Evolutionary conservation across 2,797 vertebrate genomes (phyloP).

Genomic region (Falco concolor): DNA sequence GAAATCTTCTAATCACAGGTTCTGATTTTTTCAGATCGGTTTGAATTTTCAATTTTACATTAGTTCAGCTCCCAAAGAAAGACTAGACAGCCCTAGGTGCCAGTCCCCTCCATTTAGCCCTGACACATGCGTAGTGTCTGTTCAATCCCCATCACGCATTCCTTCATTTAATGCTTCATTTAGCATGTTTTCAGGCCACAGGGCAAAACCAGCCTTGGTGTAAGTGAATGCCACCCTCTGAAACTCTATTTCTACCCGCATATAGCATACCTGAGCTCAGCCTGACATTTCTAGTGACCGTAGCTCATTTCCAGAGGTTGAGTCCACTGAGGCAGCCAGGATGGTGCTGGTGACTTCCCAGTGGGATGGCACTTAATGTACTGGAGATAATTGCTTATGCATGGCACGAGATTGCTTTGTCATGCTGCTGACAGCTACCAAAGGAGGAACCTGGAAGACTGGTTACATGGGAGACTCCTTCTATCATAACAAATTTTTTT

Average conservation of each 20-base stretch:
- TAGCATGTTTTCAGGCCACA: neutral
- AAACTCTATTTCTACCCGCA: neutral
- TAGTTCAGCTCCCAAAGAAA: neutral
- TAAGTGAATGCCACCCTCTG: neutral
- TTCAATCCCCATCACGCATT: neutral
- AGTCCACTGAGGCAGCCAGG: neutral
- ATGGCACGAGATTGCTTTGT: neutral
- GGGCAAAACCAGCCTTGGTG: neutral
- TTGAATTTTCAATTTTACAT: neutral
- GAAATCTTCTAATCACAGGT: neutral
- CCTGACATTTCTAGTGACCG: neutral
- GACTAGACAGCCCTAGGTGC: neutral
- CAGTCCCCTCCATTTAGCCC: neutral
- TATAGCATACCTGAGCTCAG: neutral
- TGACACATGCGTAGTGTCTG: neutral
- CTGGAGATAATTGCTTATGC: neutral
- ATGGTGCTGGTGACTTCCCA: neutral
- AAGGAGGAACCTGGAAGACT: neutral
- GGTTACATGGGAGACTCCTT: neutral
- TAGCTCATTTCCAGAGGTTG: neutral
- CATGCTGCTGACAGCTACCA: neutral
- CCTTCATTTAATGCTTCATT: neutral
- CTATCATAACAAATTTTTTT: neutral
- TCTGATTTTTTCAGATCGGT: neutral
- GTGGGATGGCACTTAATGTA: neutral